Percentiles rank a stretch among this genome's conserved stretches.
Evolutionary conservation across 37 sponge, comb jelly and placozoan genomes (phyloP).

Genomic region (Theonella swinhoei): DNA sequence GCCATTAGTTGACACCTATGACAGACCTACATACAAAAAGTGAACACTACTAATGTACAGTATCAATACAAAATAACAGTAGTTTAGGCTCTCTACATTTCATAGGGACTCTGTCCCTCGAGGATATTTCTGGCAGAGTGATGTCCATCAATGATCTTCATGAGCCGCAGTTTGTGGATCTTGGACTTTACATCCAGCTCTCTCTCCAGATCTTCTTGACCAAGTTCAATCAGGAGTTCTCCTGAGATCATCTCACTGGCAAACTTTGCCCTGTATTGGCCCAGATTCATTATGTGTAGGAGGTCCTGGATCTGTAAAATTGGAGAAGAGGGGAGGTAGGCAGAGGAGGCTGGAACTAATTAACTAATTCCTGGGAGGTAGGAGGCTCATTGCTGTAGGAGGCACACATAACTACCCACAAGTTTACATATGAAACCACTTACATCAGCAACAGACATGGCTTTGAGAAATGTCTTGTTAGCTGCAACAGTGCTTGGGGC

Average conservation of each 20-base stretch:
- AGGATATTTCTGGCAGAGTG: conserved; percentile 42
- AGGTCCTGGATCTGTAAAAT: background rate
- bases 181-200: conserved; percentile 27
- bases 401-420: background rate
- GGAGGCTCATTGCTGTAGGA: too few species aligned
- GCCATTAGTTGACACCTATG: too few species aligned
- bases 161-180: conserved; percentile 9
- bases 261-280: conserved; percentile 1
- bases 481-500: background rate
- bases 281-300: background rate
- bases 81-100: background rate
- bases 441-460: background rate
- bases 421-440: background rate
- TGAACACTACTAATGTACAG: too few species aligned
- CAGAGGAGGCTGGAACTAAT: too few species aligned
- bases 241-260: background rate
- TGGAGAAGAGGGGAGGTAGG: background rate
- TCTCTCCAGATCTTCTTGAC: background rate
- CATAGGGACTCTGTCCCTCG: conserved; percentile 44
- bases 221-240: background rate
- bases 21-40: too few species aligned
- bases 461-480: background rate
- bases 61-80: too few species aligned
- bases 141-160: conserved; percentile 28
- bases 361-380: too few species aligned